Base-by-base conservation (phyloP, 2,797 vertebrate genomes). In the Xyrichtys novacula region DNA sequence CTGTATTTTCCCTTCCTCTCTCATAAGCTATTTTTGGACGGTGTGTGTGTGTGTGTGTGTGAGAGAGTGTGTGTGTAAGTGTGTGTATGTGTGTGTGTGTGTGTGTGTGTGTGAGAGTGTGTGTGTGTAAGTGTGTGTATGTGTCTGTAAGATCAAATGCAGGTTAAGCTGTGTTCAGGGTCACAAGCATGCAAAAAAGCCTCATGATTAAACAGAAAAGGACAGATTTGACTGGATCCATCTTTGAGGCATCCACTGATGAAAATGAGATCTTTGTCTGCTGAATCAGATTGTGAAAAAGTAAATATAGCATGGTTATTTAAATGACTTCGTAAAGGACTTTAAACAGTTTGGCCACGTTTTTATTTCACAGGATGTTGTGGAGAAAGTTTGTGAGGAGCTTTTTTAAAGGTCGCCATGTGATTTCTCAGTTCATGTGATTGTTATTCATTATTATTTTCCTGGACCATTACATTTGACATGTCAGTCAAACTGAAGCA, bases 1-100 rank as follows among this genome's bases (percentile, higher is more conserved):
- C 32, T 52, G 40, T 76, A 66, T 77, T 84, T 73, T 85, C 64
- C 68, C 77, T 91, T 90, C 78, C 85, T 84, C 78, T 87, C 74
- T 87, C 66, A 47, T 56, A 62, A 75, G 71, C 65, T 89, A 84
- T 75, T 81, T 85, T 81, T 84, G 50, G 66, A 47, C 43, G 22
- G 50, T 47, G 59, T 59, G 5, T 39, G n/a, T 10, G 4, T 43
- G 32, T 29, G 50, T 71, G 34, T 57, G 20, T 42, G 14, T 17
- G 36, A 4, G 36, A 4, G 36, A 4, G 36, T 16, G 36, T 16
- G 36, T 17, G 36, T 5, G 38, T n/a, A 17, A 9, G 31, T 22
- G 19, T 64, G 56, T 44, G 53, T 57, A 3, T 39, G 16, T 15
- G 7, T 42, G 26, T 28, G 50, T 69, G 53, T 46, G 58, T 58